These are phyloP conservation scores for Xylocopa sonorina DNA, from an alignment of 1,140 invertebrate species.

Conservation along the genomic window DNA sequence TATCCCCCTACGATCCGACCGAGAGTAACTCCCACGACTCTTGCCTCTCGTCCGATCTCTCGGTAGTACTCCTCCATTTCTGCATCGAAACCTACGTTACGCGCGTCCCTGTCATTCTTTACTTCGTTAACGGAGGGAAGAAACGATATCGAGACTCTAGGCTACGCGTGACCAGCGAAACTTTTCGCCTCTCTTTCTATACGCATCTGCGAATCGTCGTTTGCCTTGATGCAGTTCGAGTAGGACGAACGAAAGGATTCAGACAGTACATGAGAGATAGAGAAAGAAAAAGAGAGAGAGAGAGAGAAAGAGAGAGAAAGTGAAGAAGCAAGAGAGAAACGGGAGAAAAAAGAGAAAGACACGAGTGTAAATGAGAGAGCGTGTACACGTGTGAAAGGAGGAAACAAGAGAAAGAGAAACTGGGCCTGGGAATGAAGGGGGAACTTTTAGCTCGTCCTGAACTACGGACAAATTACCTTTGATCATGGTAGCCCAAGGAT, in stretches of 20 bases:
- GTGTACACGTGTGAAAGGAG: neutral
- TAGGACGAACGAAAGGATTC: conserved; percentile 35
- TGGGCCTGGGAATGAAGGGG: conserved; percentile 25
- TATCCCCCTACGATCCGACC: conserved; percentile 6
- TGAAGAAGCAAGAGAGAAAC: conserved; percentile 4
- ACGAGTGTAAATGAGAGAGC: neutral
- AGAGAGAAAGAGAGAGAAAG: conserved; percentile 36
- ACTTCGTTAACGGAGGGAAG: neutral
- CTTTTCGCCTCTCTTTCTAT: neutral
- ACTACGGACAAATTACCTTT: conserved; percentile 51
- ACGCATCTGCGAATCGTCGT: neutral
- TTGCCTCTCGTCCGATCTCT: conserved; percentile 30
- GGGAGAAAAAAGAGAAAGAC: conserved; percentile 3
- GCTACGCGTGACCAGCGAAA: neutral
- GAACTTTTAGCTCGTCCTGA: conserved; percentile 47
- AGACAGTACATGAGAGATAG: conserved; percentile 41
- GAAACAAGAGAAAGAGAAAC: conserved; percentile 34
- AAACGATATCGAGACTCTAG: neutral
- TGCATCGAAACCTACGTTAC: conserved; percentile 7
- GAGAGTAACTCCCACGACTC: conserved; percentile 21
- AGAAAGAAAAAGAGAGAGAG: neutral
- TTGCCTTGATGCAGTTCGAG: neutral
- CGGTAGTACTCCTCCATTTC: neutral
- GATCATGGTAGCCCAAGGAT: conserved; percentile 47
- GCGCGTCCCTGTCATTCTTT: neutral